Evolutionary conservation across 2,113 vertebrate species (phyloP), one percentile per base, ranked within the genome.

Genomic region (Anguilla japonica): DNA sequence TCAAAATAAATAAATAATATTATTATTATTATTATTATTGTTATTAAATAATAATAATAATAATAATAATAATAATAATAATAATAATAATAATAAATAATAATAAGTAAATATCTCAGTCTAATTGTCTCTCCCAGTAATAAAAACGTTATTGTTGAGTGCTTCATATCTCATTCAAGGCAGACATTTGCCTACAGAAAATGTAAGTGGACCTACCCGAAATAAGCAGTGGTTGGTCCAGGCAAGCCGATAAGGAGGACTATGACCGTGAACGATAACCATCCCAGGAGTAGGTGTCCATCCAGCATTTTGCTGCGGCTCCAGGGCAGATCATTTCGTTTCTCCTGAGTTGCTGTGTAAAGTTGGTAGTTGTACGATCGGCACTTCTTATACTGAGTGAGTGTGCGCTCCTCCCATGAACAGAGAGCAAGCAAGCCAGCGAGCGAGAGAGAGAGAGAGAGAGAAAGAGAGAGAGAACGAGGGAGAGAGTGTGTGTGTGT

Each of bases 241-340:
- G 95, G 94, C 90, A 95, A 89, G 94, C 92, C 92, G 95, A 94
- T 90, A 87, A 96, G 95, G 90, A 94, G 92, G 91, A 96, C 96
- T 96, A 97, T 93, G 88, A 96, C 92, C 92, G 96, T 95, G 94
- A 96, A 93, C 94, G 93, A 94, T 96, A 96, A 96, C 96, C 96
- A 96, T 96, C 96, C 96, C 96, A 97, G 95, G 94, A 95, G 95
- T 94, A 95, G 95, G 95, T 96, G 96, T 97, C 96, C 97, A 97
- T 97, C 97, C 97, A 97, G 97, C 97, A 98, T 97, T 95, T 97
- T 97, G 97, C 96, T 96, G 95, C 96, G 94, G 95, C 97, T 95
- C 97, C 94, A 95, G 95, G 94, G 96, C 96, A 96, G 96, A 96
- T 96, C 97, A 97, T 97, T 95, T 95, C 97, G 97, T 95, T 97